A percentile compares a stretch with the other conserved stretches of the same genome.
phyloP scores from a whole-genome alignment of 2,113 vertebrate genomes.

The Otis tarda region DNA sequence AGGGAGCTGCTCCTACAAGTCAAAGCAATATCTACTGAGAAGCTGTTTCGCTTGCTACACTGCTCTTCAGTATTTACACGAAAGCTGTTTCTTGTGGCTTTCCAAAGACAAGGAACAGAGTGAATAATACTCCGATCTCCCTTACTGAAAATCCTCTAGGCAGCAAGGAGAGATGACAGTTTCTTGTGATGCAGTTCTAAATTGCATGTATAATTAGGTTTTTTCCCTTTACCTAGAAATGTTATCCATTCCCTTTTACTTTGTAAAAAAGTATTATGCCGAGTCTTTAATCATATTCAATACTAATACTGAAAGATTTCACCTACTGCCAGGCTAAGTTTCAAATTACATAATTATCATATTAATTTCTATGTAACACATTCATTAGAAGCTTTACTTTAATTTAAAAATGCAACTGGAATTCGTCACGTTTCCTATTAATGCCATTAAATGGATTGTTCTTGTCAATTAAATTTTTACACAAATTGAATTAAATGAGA shows the following conservation, averaged over 20 bases:
- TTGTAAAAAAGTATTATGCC: neutral
- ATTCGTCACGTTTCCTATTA: neutral
- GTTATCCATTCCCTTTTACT: neutral
- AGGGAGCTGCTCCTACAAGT: neutral
- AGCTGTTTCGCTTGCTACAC: neutral
- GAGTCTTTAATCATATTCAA: neutral
- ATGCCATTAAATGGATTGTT: neutral
- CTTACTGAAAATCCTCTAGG: neutral
- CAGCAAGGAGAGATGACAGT: neutral
- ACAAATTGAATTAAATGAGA: neutral
- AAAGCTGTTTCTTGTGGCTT: neutral
- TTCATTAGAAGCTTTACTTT: slow-evolving; percentile 15
- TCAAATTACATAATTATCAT: neutral
- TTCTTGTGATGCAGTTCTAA: neutral
- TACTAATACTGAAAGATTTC: neutral
- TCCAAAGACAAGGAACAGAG: neutral
- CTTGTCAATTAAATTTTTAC: neutral
- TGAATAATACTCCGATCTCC: neutral
- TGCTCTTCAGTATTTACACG: neutral
- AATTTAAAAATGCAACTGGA: slow-evolving; percentile 13
- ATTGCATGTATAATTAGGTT: neutral
- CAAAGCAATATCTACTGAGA: neutral
- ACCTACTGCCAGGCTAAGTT: neutral
- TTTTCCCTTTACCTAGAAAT: neutral
- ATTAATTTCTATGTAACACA: slow-evolving; percentile 1